Base-by-base conservation (phyloP, 1,140 invertebrate species). In the Pseudomyrmex gracilis region DNA sequence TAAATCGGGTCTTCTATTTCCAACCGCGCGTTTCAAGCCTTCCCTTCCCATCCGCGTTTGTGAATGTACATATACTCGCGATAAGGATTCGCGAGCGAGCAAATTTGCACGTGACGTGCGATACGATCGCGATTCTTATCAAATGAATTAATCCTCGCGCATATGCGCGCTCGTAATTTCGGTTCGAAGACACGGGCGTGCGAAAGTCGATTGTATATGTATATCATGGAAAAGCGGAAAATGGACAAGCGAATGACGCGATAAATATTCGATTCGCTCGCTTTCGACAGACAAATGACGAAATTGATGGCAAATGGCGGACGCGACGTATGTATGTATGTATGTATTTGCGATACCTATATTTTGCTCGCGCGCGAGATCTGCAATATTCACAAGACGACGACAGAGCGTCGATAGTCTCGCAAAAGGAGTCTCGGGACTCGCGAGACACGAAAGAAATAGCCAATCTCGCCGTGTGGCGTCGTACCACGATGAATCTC, bases 391-490 rank as follows among this genome's bases (percentile, higher is more conserved):
- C 45, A 9, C 43, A 60, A 9, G 7, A 5, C 43, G 20, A 34
- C 43, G 55, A 24, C 49, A 70, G 20, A 24, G 70, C 66, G 43
- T 17, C 20, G 53, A 58, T 10, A n/a, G 17, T 70, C 24, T 43
- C 3, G 53, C 53, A 55, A 70, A 70, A 53, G 24, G 20, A 34
- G 34, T 34, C 34, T 15, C 22, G 17, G 7, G 10, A 7, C 15
- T 17, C 34, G 20, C 7, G 76, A n/a, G 76, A 71, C 66, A 58
- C 20, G 76, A 71, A 82, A 82, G 71, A 82, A 82, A 82, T 86
- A 85, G 82, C 85, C 90, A 84, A 87, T 82, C 20, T 70, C 45
- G 47, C 58, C 49, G 57, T 51, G 17, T 45, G 47, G 49, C 70
- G 68, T 51, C 57, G 17, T 55, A 82, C 61, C 47, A 73, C 47